A percentile compares a stretch with the other conserved stretches of the same genome.
Evolutionary conservation across 2,797 vertebrate species (phyloP).

Genomic region (Pristis pectinata): DNA sequence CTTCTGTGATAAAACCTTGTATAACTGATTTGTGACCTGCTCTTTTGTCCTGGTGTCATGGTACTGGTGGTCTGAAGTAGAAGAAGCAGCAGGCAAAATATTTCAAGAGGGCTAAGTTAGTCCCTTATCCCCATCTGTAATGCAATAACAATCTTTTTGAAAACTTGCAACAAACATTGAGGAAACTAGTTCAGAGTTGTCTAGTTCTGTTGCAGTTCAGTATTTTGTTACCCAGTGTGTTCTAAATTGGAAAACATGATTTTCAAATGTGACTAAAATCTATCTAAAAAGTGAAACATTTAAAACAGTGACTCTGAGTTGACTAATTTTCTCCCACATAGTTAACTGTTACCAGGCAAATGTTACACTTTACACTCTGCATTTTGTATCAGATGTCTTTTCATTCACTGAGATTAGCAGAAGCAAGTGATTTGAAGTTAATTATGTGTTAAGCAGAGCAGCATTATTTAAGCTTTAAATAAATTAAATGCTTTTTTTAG

Average conservation of each 20-base stretch:
- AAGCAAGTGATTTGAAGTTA: slow-evolving; percentile 6
- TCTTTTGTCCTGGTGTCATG: neutral
- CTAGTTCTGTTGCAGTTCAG: neutral
- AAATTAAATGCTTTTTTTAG: neutral
- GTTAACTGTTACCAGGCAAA: neutral
- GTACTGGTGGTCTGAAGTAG: neutral
- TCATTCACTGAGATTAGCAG: neutral
- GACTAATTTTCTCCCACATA: neutral
- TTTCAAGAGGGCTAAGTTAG: neutral
- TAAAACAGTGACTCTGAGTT: neutral
- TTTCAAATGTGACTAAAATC: neutral
- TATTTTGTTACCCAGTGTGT: neutral
- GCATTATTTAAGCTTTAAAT: neutral
- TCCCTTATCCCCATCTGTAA: neutral
- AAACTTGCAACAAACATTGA: neutral
- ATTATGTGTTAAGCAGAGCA: neutral
- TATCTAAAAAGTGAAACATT: neutral
- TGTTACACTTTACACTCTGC: slow-evolving; percentile 21
- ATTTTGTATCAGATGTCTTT: neutral
- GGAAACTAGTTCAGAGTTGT: neutral
- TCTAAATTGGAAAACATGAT: neutral
- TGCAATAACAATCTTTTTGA: neutral
- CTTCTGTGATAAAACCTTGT: neutral
- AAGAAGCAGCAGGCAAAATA: neutral
- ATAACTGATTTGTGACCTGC: too few species aligned